Base-by-base conservation (phyloP, 2,797 vertebrate genomes). In the Natrix natrix region DNA sequence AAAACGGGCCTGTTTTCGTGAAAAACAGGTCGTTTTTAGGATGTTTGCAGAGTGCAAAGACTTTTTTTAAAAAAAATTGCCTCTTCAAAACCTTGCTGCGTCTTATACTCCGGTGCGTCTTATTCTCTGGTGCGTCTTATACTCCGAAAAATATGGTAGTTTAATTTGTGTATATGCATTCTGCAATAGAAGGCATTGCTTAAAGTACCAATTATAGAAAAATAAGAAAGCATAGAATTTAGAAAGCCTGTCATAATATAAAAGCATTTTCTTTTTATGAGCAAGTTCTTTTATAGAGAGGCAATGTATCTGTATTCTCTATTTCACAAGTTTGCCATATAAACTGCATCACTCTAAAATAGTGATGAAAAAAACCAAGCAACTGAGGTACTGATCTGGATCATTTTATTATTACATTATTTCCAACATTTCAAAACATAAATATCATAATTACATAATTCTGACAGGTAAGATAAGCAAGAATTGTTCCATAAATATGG, bases 151-250 rank as follows among this genome's bases (percentile, higher is more conserved):
- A 43, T 43, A 43, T 4, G 43, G 43, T 43, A 93, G 2, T 0
- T 88, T 91, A 61, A 90, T 48, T 11, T 88, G 90, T 3, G 86
- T 0, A 61, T 5, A 3, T 43, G 4, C 54, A 57, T 32, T 74
- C n/a, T 78, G 11, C 26, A 86, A 14, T 48, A 93, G 94, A 63
- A 28, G 16, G 26, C 89, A 20, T 92, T 89, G 57, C 86, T 92
- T 3, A 0, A 90, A n/a, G 32, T 26, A 37, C 28, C 16, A 93
- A 57, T 24, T 57, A 32, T n/a, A 37, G 59, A 86, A 86, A 56
- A 37, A 91, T 24, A 91, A 91, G 69, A 59, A 20, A 17, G 37
- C 52, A 59, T 4, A 60, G 12, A 55, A 59, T 32, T 90, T 43
- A 74, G 55, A 43, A n/a, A 86, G 17, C 52, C 61, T 32, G 4